Base-by-base conservation (phyloP, 2,888 invertebrate genomes). In the Chaetoderma sp. region DNA sequence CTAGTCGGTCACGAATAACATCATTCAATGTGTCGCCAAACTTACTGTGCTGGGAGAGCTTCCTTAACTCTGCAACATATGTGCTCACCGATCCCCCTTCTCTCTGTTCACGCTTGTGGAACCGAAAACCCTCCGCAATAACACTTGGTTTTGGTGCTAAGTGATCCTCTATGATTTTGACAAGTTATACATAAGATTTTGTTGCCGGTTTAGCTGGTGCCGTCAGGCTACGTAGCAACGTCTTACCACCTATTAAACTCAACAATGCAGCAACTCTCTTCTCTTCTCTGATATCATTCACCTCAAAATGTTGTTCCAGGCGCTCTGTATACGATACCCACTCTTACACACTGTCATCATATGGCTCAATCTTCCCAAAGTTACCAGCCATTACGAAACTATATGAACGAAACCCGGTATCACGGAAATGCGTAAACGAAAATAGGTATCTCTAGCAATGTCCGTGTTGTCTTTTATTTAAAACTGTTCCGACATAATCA, bases 281-380 rank as follows among this genome's bases (percentile, higher is more conserved):
- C 10, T 62, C 68, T 1, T 52, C 28, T 21, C 23, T 30, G n/a
- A 70, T 52, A 8, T 67, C 65, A 55, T 73, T 72, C 18, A 55
- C 65, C 36, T 50, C 13, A 25, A 70, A 69, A 52, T 68, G 68
- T 47, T 70, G 70, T 23, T 60, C 66, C 13, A 70, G 21, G 16
- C 70, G 21, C 56, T 72, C 68, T 18, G 33, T n/a, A 21, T 72
- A 70, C 3, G 60, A 49, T 30, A 23, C 50, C 69, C 72, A 72
- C 18, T 60, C 30, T 32, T 54, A 65, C 13, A n/a, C 45, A 28
- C n/a, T n/a, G 18, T 32, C 27, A 25, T 50, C 28, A 4, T 50
- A 50, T 13, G 2, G 3, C 18, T 57, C 39, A n/a, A 57, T 57
- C 2, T 42, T 36, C 21, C 32, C 44, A 52, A 64, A 25, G 27